A percentile compares a stretch with the other conserved stretches of the same genome.
Evolutionary conservation across 2,888 invertebrate genomes (phyloP).

Genomic region (Mimumesa dahlbomi): DNA sequence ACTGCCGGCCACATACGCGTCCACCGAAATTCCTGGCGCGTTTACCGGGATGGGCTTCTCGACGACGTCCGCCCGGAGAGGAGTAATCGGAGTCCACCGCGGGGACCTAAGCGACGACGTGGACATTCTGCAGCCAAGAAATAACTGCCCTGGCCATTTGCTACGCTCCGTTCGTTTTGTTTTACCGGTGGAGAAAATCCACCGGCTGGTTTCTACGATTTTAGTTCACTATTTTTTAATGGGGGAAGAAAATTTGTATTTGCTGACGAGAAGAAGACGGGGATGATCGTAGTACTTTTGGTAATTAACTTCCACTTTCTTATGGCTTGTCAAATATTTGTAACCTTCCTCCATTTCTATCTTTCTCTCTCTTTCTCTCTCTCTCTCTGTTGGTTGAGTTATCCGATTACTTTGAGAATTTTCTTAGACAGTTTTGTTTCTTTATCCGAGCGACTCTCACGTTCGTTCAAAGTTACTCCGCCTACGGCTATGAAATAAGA

Average conservation of each 20-base stretch:
- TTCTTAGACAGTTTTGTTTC: no score
- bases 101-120: constrained; percentile 12
- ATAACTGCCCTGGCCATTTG: constrained; percentile 20
- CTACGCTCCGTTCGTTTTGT: constrained; percentile 18
- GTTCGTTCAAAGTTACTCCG: no score
- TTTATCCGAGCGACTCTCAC: no score
- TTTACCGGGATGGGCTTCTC: constrained; percentile 31
- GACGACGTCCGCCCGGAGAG: constrained; percentile 47
- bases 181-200: constrained; percentile 4
- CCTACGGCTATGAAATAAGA: no score
- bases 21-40: constrained; percentile 55
- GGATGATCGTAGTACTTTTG: not conserved
- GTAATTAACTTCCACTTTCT: no score
- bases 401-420: no score
- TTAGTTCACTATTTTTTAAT: not conserved
- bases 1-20: constrained; percentile 51
- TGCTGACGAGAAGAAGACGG: not conserved
- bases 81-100: constrained; percentile 43
- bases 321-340: no score
- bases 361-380: no score
- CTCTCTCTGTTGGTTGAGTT: no score
- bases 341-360: no score
- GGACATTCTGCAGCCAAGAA: constrained; percentile 30
- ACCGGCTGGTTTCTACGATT: no score
- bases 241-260: constrained; percentile 7